Conservation (phyloP, 2,797 vertebrate genomes). For the Aldrovandia affinis region DNA sequence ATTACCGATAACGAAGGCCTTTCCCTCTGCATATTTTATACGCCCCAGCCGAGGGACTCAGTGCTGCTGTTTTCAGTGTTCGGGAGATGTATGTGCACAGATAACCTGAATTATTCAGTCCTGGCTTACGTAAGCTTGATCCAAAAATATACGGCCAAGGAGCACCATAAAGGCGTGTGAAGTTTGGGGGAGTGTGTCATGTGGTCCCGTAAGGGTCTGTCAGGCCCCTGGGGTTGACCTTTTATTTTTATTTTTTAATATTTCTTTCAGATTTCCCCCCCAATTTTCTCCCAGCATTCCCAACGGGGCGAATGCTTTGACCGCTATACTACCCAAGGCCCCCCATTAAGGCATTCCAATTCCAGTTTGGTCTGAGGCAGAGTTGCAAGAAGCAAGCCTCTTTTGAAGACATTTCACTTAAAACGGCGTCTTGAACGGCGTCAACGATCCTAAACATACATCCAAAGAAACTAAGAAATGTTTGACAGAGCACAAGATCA, state of each 20-base stretch:
- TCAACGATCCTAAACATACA: too few relatives aligned
- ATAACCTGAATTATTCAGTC: neutral
- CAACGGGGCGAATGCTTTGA: too few relatives aligned
- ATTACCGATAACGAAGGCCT: neutral
- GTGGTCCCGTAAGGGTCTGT: neutral
- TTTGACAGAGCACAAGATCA: too few relatives aligned
- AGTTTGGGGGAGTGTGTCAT: neutral
- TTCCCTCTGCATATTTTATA: neutral
- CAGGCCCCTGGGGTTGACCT: neutral
- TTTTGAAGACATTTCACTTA: too few relatives aligned
- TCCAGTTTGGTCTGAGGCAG: neutral
- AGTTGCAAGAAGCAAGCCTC: too few relatives aligned
- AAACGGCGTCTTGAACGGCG: too few relatives aligned
- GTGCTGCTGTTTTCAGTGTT: neutral
- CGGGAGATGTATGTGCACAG: neutral
- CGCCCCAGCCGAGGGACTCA: neutral
- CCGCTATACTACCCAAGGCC: too few relatives aligned
- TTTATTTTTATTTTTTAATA: neutral
- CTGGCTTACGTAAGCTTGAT: neutral
- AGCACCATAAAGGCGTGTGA: neutral
- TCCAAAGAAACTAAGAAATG: too few relatives aligned
- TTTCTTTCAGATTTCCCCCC: too few relatives aligned
- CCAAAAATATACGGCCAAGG: neutral
- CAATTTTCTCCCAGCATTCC: too few relatives aligned
- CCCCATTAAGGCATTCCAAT: neutral